Evolutionary conservation across 2,888 invertebrate species (phyloP).

Genomic region (Phlogophora meticulosa): DNA sequence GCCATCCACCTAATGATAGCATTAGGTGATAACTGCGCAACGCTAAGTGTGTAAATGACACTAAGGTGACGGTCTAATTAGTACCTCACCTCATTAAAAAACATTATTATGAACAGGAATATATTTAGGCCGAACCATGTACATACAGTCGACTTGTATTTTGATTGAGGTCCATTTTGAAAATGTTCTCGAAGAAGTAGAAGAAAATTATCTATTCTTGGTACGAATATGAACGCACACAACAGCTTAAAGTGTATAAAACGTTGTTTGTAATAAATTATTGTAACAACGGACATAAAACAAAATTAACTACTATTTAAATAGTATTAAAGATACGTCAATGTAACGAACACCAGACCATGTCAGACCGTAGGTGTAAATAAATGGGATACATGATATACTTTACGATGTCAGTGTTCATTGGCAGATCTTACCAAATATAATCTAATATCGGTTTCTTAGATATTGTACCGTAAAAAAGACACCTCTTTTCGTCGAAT

Average conservation of each 20-base stretch:
- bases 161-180: not conserved
- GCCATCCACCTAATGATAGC: slow-evolving; percentile 2
- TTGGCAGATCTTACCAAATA: slow-evolving; percentile 46
- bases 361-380: slow-evolving; percentile 19
- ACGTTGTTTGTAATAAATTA: slow-evolving; percentile 21
- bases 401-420: slow-evolving; percentile 17
- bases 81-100: slow-evolving; percentile 11
- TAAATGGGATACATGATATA: slow-evolving; percentile 23
- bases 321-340: slow-evolving; percentile 1
- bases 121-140: not conserved
- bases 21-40: not conserved
- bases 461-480: slow-evolving; percentile 33
- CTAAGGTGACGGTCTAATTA: slow-evolving; percentile 9
- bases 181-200: not conserved
- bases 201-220: not conserved
- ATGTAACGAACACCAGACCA: slow-evolving; percentile 16
- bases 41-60: slow-evolving; percentile 16
- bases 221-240: not conserved
- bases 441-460: slow-evolving; percentile 49
- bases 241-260: not conserved
- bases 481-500: slow-evolving; percentile 29
- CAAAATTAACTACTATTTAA: slow-evolving; percentile 16
- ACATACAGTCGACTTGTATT: not conserved
- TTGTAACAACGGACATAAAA: slow-evolving; percentile 15
- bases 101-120: not conserved